Base-by-base conservation (phyloP, 2,113 vertebrate species). In the Laticauda laticaudata region DNA sequence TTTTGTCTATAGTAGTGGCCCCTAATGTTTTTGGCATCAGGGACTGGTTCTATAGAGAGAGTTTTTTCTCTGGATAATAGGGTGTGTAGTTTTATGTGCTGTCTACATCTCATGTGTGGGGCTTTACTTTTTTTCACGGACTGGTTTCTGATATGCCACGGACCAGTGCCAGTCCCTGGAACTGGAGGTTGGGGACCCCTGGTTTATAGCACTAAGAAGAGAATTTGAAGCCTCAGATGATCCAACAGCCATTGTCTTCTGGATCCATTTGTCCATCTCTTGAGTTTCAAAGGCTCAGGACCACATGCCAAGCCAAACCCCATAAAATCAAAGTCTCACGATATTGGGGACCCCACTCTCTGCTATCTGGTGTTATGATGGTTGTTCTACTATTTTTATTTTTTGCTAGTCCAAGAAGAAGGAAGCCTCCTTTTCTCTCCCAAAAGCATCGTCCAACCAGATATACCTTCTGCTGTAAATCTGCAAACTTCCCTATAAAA, bases 401-500 rank as follows among this genome's bases (percentile, higher is more conserved):
- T 10, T 26, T 61, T 20, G 69, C 34, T 81, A 39, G n/a, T 34
- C 34, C n/a, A 39, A 39, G 15, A 39, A 81, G 15, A 20, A 81
- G 6, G 12, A n/a, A 20, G 3, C 2, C 69, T 75, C 2, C 14
- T 39, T 81, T 81, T 20, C 69, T 20, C 5, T 6, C 69, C 15
- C 69, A 6, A 75, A 69, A 75, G n/a, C 69, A 20, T 75, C 15
- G 6, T 39, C 18, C 7, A 81, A 39, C 6, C 69, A 81, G 15
- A 39, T 81, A 15, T 75, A 75, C 45, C 87, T 64, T 2, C 53
- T 57, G 20, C 18, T 88, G 1, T 86, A 61, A 39, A 0, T 59
- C 48, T 24, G 29, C 39, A 4, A 12, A 15, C 23, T 24, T 51
- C 55, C 2, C 56, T 59, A 21, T 3, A 0, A 0, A 61, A 87